These are phyloP conservation scores for Dendrocincla fuliginosa DNA, from an alignment of 2,797 vertebrate species.

Conservation along the genomic window DNA sequence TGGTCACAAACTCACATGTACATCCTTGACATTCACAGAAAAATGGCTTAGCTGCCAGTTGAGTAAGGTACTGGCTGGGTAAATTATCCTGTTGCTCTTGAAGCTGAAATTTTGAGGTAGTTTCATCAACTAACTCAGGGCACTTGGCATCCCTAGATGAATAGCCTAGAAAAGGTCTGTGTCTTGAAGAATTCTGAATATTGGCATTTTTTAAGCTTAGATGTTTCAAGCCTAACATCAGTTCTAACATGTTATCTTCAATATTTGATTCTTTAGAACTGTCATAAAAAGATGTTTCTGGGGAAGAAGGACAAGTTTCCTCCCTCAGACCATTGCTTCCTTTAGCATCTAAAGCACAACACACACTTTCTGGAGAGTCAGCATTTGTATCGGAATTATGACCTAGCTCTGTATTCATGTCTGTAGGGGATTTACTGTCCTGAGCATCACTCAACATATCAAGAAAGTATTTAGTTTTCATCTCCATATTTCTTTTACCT, in stretches of 20 bases:
- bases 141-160: slow-evolving; percentile 79
- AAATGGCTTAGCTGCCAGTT: slow-evolving; percentile 88
- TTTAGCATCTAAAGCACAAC: slow-evolving; percentile 55
- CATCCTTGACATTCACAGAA: slow-evolving; percentile 87
- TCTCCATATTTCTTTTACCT: slow-evolving; percentile 76
- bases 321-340: slow-evolving; percentile 61
- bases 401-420: slow-evolving; percentile 65
- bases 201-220: slow-evolving; percentile 85
- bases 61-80: slow-evolving; percentile 77
- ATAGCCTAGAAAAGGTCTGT: slow-evolving; percentile 73
- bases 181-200: slow-evolving; percentile 65
- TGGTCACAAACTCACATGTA: slow-evolving; percentile 86
- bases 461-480: slow-evolving; percentile 68
- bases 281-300: slow-evolving; percentile 72
- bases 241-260: slow-evolving; percentile 84
- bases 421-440: slow-evolving; percentile 56
- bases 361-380: slow-evolving; percentile 68
- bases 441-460: slow-evolving; percentile 44
- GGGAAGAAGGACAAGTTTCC: slow-evolving; percentile 68
- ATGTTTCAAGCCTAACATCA: slow-evolving; percentile 87
- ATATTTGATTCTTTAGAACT: slow-evolving; percentile 69
- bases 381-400: slow-evolving; percentile 71
- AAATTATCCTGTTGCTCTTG: slow-evolving; percentile 74
- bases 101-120: slow-evolving; percentile 76
- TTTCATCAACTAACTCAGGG: slow-evolving; percentile 69